These are phyloP conservation scores for Eumerus sabulonum DNA, from an alignment of 2,888 invertebrate genomes.

Conservation along the genomic window DNA sequence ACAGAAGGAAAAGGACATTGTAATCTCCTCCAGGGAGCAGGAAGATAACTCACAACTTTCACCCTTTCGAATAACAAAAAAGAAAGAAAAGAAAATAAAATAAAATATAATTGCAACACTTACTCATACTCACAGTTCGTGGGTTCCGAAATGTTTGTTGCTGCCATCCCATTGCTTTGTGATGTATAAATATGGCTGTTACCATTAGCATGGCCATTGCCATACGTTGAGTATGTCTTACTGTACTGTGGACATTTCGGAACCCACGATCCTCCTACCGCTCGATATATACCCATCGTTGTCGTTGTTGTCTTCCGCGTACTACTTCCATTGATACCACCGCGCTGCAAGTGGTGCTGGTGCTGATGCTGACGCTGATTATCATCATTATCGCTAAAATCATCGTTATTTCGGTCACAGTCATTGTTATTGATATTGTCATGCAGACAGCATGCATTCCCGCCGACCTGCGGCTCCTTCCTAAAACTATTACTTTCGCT, in stretches of 20 bases:
- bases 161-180: slow-evolving; percentile 70
- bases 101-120: too few relatives aligned
- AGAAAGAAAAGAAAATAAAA: slow-evolving; percentile 20
- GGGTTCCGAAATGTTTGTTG: slow-evolving; percentile 76
- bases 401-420: slow-evolving; percentile 73
- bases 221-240: slow-evolving; percentile 72
- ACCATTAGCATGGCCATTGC: slow-evolving; percentile 55
- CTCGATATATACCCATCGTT: slow-evolving; percentile 77
- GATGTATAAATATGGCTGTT: slow-evolving; percentile 69
- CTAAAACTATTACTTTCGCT: slow-evolving; percentile 58
- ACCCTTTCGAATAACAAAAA: slow-evolving; percentile 9
- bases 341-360: slow-evolving; percentile 38
- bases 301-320: slow-evolving; percentile 81
- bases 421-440: slow-evolving; percentile 66
- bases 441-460: slow-evolving; percentile 55
- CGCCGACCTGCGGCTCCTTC: slow-evolving; percentile 52
- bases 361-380: slow-evolving; percentile 29
- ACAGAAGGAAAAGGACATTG: too few relatives aligned
- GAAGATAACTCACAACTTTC: slow-evolving; percentile 33
- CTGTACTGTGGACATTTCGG: slow-evolving; percentile 82
- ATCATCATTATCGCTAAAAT: slow-evolving; percentile 69
- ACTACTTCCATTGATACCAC: slow-evolving; percentile 28
- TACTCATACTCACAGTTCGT: slow-evolving; percentile 77
- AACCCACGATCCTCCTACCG: slow-evolving; percentile 87
- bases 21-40: too few relatives aligned